A percentile compares a stretch with the other conserved stretches of the same genome.
These are phyloP conservation scores for Heliothis peltigera DNA, from an alignment of 2,888 invertebrate species.

Conservation along the genomic window DNA sequence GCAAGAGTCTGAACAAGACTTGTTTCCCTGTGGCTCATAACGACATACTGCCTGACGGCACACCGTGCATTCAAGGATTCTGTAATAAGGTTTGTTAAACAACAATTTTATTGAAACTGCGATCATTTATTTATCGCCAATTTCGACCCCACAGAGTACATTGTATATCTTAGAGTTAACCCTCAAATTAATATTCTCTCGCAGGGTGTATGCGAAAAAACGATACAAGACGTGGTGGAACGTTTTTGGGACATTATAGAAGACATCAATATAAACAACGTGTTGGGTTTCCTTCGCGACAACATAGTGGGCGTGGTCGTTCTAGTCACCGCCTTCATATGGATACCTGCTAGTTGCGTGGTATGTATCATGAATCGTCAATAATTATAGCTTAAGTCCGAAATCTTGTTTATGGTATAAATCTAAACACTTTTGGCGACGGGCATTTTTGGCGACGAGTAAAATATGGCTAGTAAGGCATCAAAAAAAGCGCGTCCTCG, in stretches of 20 bases:
- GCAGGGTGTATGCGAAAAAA: slow-evolving; percentile 98
- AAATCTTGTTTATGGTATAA: no score
- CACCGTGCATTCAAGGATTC: slow-evolving; percentile 98
- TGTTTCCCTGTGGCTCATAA: slow-evolving; percentile 97
- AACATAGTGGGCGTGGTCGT: slow-evolving; percentile 98
- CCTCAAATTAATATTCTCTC: slow-evolving; percentile 65
- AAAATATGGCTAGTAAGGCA: no score
- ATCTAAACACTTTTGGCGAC: no score
- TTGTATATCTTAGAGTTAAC: background rate
- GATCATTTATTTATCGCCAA: background rate
- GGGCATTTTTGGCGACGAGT: no score
- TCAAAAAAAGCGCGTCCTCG: no score
- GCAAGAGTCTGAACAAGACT: slow-evolving; percentile 96
- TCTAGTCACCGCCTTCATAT: slow-evolving; percentile 96
- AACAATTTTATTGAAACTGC: background rate
- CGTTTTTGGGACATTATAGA: slow-evolving; percentile 99
- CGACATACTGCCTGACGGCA: slow-evolving; percentile 97
- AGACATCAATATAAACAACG: slow-evolving; percentile 98
- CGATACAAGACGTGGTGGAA: slow-evolving; percentile 98
- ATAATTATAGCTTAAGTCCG: no score
- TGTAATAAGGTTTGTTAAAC: slow-evolving; percentile 94
- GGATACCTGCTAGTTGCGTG: slow-evolving; percentile 98
- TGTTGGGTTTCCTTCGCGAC: slow-evolving; percentile 96
- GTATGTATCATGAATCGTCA: no score
- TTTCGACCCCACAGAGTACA: no score